Evolutionary conservation across 2,113 vertebrate genomes (phyloP), one percentile per base, ranked within the genome.

Genomic region (Corythoichthys haematopterus): DNA sequence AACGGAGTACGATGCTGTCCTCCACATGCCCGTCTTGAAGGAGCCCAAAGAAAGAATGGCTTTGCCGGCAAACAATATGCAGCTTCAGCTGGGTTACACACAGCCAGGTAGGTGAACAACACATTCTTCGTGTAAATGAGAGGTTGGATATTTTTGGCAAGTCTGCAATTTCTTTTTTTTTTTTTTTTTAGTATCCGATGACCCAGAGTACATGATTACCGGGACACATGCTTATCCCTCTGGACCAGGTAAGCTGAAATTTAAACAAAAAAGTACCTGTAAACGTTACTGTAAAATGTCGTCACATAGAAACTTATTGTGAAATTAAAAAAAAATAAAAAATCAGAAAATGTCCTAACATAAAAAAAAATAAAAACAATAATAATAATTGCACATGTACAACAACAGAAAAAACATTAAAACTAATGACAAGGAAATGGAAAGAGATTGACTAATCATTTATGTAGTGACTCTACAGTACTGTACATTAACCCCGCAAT

Each of bases 181-280:
- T 70, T 36, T 36, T 57, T 16, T 62, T 48, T 45, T 81, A 87
- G 73, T 76, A 95, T 94, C 88, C 10, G 92, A 93, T 79, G 94
- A 95, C 57, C 89, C 95, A 74, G 97, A 99, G 3, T 99, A 99
- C 83, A 75, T 98, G 77, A 93, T 99, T 77, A 95, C 96, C 12
- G 97, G 97, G 66, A 98, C 97, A n/a, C 95, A 99, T 80, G 95
- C 96, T 0, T 99, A 98, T 69, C 97, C 97, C 1, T 93, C 96
- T 74, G 97, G 95, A 77, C 97, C 97, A 61, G 96, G 97, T 96
- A 83, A 80, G 37, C 53, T 46, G 4, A 1, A 12, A 11, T 60
- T 11, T 16, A 4, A n/a, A 2, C 2, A 56, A 56, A 11, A 13
- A 10, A 51, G 20, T 28, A 1, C 20, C 20, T 28, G 20, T 28